Conservation (phyloP, 2,888 invertebrate genomes). For the Pristionchus arcanus region DNA sequence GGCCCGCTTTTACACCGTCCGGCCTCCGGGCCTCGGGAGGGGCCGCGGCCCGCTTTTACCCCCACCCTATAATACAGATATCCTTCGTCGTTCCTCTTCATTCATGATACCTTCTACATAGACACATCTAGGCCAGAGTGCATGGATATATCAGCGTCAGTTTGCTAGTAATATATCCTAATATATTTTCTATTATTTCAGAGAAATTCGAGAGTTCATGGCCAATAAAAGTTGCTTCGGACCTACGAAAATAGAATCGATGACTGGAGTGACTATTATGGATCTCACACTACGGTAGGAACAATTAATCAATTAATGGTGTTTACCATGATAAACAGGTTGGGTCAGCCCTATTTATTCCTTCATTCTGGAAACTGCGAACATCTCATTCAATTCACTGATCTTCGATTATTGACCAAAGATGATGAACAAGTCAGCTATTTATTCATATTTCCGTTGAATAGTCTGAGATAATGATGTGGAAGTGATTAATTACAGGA, state of each 20-base stretch:
- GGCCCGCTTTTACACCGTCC: too few species aligned
- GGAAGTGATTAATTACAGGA: conserved; percentile 44
- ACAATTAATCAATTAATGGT: neutral
- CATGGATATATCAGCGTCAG: conserved; percentile 44
- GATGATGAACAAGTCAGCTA: conserved; percentile 66
- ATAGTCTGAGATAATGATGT: too few species aligned
- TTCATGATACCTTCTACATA: conserved; percentile 68
- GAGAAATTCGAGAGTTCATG: conserved; percentile 69
- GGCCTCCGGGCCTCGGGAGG: too few species aligned
- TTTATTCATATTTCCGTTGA: neutral
- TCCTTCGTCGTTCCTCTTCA: conserved; percentile 68
- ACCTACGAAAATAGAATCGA: conserved; percentile 55
- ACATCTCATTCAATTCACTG: conserved; percentile 73
- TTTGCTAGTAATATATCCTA: neutral
- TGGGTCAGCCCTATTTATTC: conserved; percentile 69
- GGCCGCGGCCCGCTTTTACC: too few species aligned
- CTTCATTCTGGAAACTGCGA: conserved; percentile 73
- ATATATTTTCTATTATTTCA: conserved; percentile 50
- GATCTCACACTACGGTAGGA: conserved; percentile 65
- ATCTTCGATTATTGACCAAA: conserved; percentile 71
- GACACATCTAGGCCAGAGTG: conserved; percentile 55
- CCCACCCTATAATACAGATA: conserved; percentile 59
- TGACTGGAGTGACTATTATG: conserved; percentile 61
- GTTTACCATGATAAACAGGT: conserved; percentile 52
- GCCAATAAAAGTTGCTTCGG: conserved; percentile 61